phyloP scores from a whole-genome alignment of 2,113 vertebrate species.

The Crotalus tigris region DNA sequence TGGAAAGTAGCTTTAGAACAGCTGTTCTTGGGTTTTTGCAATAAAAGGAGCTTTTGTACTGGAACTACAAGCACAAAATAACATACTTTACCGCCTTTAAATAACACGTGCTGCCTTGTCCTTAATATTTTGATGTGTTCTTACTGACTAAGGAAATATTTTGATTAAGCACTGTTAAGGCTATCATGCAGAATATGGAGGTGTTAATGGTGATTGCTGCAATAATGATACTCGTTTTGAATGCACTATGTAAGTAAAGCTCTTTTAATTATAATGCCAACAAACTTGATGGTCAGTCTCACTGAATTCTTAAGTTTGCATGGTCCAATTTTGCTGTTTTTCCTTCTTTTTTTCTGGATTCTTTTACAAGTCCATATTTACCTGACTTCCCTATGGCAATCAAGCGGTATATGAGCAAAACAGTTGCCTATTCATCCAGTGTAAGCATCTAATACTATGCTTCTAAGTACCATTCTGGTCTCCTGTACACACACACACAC shows the following conservation, averaged over 20 bases:
- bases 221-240: not conserved
- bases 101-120: accelerated
- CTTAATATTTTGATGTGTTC: not conserved
- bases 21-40: not conserved
- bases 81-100: accelerated
- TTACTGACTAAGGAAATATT: not conserved
- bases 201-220: not conserved
- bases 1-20: not conserved
- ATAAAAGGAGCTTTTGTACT: not conserved
- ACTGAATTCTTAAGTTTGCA: not conserved
- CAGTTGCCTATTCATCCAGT: not conserved
- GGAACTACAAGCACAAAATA: conserved; percentile 3
- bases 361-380: not conserved
- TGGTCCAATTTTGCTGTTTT: not conserved
- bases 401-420: not conserved
- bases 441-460: not conserved
- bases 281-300: not conserved
- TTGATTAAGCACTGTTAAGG: not conserved
- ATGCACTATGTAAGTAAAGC: not conserved
- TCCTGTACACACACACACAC: not conserved
- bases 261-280: not conserved
- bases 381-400: not conserved
- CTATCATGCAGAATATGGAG: too few relatives aligned
- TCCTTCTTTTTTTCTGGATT: not conserved
- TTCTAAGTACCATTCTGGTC: not conserved